phyloP scores from a whole-genome alignment of 2,888 invertebrate species.

The Mimas tiliae region DNA sequence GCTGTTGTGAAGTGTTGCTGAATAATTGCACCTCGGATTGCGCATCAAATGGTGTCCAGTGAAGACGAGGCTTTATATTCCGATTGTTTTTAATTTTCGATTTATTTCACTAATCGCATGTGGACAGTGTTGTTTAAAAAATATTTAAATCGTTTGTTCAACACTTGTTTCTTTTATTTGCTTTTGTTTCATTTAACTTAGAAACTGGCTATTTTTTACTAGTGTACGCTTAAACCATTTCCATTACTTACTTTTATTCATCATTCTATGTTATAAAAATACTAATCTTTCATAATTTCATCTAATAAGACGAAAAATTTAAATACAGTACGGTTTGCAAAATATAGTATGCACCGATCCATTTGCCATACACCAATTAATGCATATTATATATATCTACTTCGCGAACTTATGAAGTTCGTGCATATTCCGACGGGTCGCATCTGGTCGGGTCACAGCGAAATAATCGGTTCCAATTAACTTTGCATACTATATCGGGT shows the following conservation, averaged over 20 bases:
- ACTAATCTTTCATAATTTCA: too few species aligned
- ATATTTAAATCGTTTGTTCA: not conserved
- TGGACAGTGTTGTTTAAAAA: not conserved
- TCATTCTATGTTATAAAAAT: not conserved
- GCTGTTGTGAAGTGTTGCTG: not conserved
- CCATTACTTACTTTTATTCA: not conserved
- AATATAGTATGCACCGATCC: too few species aligned
- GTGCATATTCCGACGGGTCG: too few species aligned
- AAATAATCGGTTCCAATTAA: too few species aligned
- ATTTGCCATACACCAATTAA: too few species aligned
- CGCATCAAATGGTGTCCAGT: not conserved
- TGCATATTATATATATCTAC: too few species aligned
- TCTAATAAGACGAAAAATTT: too few species aligned
- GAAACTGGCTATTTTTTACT: not conserved
- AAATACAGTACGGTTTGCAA: too few species aligned
- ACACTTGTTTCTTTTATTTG: constrained; percentile 9
- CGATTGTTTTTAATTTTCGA: constrained; percentile 4
- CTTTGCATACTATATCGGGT: too few species aligned
- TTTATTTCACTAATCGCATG: constrained; percentile 26
- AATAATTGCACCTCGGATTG: not conserved
- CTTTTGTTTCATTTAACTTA: not conserved
- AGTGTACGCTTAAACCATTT: not conserved
- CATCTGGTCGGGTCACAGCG: too few species aligned
- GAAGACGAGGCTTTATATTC: not conserved
- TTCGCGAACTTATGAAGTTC: too few species aligned